These are phyloP conservation scores for Machimus rusticus DNA, from an alignment of 2,888 invertebrate species.

Conservation along the genomic window DNA sequence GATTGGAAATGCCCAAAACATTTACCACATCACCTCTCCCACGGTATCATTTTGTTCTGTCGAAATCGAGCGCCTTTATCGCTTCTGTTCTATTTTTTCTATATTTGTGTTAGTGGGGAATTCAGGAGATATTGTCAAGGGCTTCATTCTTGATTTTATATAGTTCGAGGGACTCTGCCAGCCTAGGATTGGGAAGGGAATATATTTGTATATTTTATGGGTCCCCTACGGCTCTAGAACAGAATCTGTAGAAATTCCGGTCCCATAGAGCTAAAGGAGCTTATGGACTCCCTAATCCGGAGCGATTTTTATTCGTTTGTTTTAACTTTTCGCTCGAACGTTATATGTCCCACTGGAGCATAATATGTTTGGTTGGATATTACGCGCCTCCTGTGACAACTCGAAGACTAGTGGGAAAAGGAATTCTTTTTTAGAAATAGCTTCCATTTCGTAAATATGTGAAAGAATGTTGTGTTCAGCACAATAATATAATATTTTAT, in stretches of 20 bases:
- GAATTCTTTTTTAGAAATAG: not conserved
- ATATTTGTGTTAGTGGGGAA: not conserved
- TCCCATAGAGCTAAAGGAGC: not conserved
- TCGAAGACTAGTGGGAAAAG: not conserved
- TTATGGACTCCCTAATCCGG: slow-evolving; percentile 5
- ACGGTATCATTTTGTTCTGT: not conserved
- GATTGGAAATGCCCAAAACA: slow-evolving; percentile 16
- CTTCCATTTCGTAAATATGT: not conserved
- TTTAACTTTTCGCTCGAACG: not conserved
- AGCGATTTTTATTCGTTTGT: slow-evolving; percentile 23
- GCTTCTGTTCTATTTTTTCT: not conserved
- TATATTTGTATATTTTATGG: slow-evolving; percentile 29
- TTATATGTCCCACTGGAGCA: not conserved
- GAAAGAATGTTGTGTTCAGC: not conserved
- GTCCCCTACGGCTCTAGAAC: slow-evolving; percentile 11
- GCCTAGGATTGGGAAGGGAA: slow-evolving; percentile 6
- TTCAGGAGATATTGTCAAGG: not conserved
- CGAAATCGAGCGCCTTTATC: not conserved
- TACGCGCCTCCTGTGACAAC: not conserved
- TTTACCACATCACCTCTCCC: slow-evolving; percentile 22
- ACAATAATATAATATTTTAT: not conserved
- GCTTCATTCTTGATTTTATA: slow-evolving; percentile 6
- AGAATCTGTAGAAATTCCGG: slow-evolving; percentile 23
- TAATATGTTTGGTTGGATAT: not conserved
- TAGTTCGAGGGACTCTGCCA: not conserved